These are phyloP conservation scores for Cydia amplana DNA, from an alignment of 1,140 invertebrate species.

Conservation along the genomic window DNA sequence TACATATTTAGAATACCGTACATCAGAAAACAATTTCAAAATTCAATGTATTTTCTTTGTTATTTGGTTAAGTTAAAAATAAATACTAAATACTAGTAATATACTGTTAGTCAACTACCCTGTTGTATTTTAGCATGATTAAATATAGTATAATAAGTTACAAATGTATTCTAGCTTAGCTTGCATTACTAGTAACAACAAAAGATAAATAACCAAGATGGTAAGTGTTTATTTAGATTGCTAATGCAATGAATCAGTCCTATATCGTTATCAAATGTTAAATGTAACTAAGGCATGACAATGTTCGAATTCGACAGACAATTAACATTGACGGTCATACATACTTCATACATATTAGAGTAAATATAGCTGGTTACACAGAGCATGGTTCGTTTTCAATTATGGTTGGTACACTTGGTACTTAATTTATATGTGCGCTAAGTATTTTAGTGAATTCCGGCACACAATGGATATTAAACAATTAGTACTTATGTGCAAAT, in stretches of 20 bases:
- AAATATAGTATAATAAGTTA: constrained; percentile 36
- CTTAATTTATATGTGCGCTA: constrained; percentile 5
- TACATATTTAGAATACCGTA: too few species aligned
- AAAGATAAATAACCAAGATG: constrained; percentile 41
- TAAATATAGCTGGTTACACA: background rate
- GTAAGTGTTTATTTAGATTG: constrained; percentile 35
- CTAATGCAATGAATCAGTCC: constrained; percentile 2
- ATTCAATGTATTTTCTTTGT: too few species aligned
- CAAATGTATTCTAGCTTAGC: constrained; percentile 50
- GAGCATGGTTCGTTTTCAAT: constrained; percentile 7
- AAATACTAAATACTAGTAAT: background rate
- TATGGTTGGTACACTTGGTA: background rate
- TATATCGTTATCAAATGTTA: constrained; percentile 4
- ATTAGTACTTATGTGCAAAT: background rate
- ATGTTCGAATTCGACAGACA: constrained; percentile 35
- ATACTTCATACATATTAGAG: background rate
- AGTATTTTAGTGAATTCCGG: background rate
- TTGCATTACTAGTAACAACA: constrained; percentile 48
- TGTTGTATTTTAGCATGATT: constrained; percentile 47
- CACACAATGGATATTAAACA: background rate
- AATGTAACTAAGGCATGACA: constrained; percentile 69
- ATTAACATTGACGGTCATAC: constrained; percentile 24
- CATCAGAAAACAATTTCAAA: too few species aligned
- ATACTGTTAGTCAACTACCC: constrained; percentile 5
- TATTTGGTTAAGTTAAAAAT: background rate